Base-by-base conservation (phyloP, 2,113 vertebrate genomes). In the Polypterus senegalus region DNA sequence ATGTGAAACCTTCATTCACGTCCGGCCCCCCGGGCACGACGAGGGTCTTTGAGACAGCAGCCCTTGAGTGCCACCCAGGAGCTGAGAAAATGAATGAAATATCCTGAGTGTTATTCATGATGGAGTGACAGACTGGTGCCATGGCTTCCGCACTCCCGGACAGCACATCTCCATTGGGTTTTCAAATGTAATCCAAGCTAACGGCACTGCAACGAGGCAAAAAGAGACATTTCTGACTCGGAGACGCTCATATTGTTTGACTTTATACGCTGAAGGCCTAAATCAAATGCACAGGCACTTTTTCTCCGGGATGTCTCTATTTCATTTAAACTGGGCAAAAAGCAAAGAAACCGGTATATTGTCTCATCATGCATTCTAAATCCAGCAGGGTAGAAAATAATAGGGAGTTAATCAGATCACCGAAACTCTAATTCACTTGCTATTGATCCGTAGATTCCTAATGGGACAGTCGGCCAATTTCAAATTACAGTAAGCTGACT, bases 381-480 rank as follows among this genome's bases (percentile, higher is more conserved):
- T 88, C 83, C 85, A 83, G 73, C 78, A 70, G 74, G 78, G 79
- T 78, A 88, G 90, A 88, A 91, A 93, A 92, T 93, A 93, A 94
- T 92, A 85, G 86, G 89, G 90, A 95, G 91, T 93, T 94, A 94
- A 94, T 94, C 89, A 91, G 91, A 94, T 97, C 91, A 94, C 88
- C 73, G 81, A 82, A 88, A 90, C 89, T 92, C 88, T 94, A 90
- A 94, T 92, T 95, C 90, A 93, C 87, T 92, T 84, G 79, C 60
- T 92, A 97, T 97, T 84, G 93, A 97, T 94, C 81, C 70, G 67
- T 80, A 76, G 83, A 90, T 91, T 90, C 83, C 88, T 93, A 95
- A 92, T 94, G 89, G 86, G 88, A 89, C 79, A 47, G 83, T 82
- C 85, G 87, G 89, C 79, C 83, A 84, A 84, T 90, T 92, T 89